Base-by-base conservation (phyloP, 2,113 vertebrate species). In the Oncorhynchus nerka region DNA sequence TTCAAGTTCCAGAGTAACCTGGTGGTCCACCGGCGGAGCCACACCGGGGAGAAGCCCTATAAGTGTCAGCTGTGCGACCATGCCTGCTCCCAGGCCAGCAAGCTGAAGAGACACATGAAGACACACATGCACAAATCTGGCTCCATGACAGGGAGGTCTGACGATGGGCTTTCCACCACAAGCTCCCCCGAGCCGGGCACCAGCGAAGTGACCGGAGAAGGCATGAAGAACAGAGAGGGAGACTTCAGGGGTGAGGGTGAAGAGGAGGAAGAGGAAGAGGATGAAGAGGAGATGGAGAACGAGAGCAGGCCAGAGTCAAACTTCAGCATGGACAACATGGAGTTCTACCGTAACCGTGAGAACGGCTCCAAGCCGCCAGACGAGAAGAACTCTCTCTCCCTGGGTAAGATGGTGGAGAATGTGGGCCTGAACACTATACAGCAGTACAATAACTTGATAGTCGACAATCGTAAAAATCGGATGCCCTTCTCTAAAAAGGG, bases 1-100 rank as follows among this genome's bases (percentile, higher is more conserved):
- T 99, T 99, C 94, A 99, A 99, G 90, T 99, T 99, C 84, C 98
- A 99, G 94, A 99, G 97, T 90, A 99, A 99, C 90, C 94, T 99
- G 89, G 97, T 99, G 0, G 98, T 99, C 81, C 98, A 99, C 85
- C 94, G 98, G 55, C 96, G 98, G 79, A 99, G 97, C 93, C 98
- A 99, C 92, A 99, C 98, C 5, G 98, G 97, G 75, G 98, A 99
- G 86, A 99, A 99, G 91, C 98, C 98, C 81, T 99, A 99, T 91
- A 99, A 99, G 93, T 99, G 98, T 92, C 98, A 99, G 92, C 94
- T 99, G 85, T 99, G 98, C 84, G 98, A 99, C 86, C 98, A 99
- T 0, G 97, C 98, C 84, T 99, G 98, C 89, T 98, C 97, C 78
- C 98, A 99, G 91, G 98, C 98, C 81, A 98, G 97, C 93, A 99